phyloP scores from a whole-genome alignment of 2,797 vertebrate species.

The Neoniphon sammara region DNA sequence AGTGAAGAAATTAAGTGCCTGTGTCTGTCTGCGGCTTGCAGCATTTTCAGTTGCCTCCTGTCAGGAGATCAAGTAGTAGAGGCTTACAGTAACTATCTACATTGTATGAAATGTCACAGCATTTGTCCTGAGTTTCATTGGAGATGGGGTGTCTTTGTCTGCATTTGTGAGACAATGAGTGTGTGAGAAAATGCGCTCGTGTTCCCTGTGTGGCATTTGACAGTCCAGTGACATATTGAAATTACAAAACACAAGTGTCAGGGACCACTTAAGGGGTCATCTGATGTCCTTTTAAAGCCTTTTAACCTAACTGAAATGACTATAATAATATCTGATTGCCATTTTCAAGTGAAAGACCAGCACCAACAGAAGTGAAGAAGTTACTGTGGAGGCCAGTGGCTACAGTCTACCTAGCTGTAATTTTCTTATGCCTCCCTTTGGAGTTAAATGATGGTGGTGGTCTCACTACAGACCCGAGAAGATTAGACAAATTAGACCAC shows the following conservation, averaged over 20 bases:
- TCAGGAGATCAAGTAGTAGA: conserved; percentile 6
- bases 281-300: background rate
- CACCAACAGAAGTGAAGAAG: background rate
- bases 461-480: no score
- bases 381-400: background rate
- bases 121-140: conserved; percentile 3
- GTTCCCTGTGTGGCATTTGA: conserved; percentile 15
- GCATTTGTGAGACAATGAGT: background rate
- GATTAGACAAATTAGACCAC: no score
- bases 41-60: background rate
- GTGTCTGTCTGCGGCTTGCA: background rate
- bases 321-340: background rate
- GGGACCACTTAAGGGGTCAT: background rate
- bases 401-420: no score
- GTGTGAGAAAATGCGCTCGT: background rate
- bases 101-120: conserved; percentile 9
- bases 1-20: background rate
- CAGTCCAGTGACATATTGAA: background rate
- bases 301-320: background rate
- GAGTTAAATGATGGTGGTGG: no score
- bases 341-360: background rate
- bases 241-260: conserved; percentile 6
- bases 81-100: conserved; percentile 3
- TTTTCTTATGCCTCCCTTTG: background rate
- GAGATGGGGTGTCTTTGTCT: background rate